Evolutionary conservation across 2,113 vertebrate species (phyloP).

Genomic region (Clupea harengus): DNA sequence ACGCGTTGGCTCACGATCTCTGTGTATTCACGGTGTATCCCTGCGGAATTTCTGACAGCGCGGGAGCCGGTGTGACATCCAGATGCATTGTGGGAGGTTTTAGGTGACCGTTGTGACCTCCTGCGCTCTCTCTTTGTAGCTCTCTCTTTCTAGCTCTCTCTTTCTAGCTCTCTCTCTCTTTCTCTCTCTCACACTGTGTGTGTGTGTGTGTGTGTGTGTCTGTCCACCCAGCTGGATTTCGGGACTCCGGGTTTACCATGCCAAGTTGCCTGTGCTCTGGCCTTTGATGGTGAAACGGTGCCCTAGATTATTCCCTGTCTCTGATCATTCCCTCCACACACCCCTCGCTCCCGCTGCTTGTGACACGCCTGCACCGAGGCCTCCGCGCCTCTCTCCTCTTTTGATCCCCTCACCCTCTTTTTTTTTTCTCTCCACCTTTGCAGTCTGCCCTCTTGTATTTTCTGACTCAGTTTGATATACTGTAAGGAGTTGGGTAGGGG

Average conservation of each 20-base stretch:
- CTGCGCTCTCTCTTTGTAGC: not conserved
- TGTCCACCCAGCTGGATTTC: not conserved
- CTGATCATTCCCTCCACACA: not conserved
- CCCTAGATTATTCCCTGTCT: constrained; percentile 25
- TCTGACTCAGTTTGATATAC: not conserved
- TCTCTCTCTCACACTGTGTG: not conserved
- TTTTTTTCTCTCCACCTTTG: not conserved
- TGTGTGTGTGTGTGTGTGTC: not conserved
- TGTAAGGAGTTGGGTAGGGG: not conserved
- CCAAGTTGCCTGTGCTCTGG: constrained; percentile 18
- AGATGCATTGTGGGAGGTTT: not conserved
- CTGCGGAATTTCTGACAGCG: not conserved
- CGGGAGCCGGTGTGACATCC: not conserved
- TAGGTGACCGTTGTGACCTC: not conserved
- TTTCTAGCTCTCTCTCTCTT: not conserved
- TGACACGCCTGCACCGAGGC: constrained; percentile 9
- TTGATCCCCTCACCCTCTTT: not conserved
- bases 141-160: not conserved
- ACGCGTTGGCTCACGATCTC: not conserved
- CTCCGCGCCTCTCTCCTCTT: constrained; percentile 9
- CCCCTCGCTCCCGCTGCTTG: not conserved
- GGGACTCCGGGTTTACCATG: not conserved
- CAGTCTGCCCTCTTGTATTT: not conserved
- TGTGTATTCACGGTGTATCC: not conserved
- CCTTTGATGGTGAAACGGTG: constrained; percentile 27